Percentiles rank a stretch among this genome's conserved stretches.
Conservation (phyloP, 2,888 invertebrate genomes). For the Hypsopygia costalis region DNA sequence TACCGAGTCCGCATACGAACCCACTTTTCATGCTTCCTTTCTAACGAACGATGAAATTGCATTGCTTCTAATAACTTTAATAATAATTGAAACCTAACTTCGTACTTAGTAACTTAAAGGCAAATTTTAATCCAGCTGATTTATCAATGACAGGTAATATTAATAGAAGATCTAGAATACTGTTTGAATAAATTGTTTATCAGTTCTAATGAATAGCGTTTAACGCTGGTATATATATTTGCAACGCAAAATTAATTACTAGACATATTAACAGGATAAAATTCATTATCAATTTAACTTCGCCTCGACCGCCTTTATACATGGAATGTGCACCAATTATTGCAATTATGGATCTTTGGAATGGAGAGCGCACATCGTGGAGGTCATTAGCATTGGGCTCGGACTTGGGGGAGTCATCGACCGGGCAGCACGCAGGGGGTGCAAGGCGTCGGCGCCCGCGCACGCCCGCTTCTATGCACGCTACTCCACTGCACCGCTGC, state of each 20-base stretch:
- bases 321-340: conserved; percentile 37
- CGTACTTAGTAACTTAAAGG: too few species aligned
- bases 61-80: too few species aligned
- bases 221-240: not conserved
- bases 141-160: too few species aligned
- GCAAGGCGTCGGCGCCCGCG: conserved; percentile 33
- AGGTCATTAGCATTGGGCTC: conserved; percentile 62
- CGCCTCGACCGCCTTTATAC: not conserved
- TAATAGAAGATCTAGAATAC: too few species aligned
- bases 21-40: too few species aligned
- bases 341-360: conserved; percentile 41
- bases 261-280: not conserved
- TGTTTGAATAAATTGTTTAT: too few species aligned
- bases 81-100: too few species aligned
- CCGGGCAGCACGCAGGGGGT: conserved; percentile 57
- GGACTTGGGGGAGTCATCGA: conserved; percentile 64
- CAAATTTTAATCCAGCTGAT: too few species aligned
- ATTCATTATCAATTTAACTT: conserved; percentile 11
- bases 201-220: not conserved
- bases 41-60: too few species aligned
- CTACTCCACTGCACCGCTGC: conserved; percentile 13
- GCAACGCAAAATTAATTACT: not conserved
- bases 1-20: too few species aligned
- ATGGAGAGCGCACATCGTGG: conserved; percentile 41
- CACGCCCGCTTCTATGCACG: conserved; percentile 13